Base-by-base conservation (phyloP, 2,888 invertebrate genomes). In the Chloromyia formosa region DNA sequence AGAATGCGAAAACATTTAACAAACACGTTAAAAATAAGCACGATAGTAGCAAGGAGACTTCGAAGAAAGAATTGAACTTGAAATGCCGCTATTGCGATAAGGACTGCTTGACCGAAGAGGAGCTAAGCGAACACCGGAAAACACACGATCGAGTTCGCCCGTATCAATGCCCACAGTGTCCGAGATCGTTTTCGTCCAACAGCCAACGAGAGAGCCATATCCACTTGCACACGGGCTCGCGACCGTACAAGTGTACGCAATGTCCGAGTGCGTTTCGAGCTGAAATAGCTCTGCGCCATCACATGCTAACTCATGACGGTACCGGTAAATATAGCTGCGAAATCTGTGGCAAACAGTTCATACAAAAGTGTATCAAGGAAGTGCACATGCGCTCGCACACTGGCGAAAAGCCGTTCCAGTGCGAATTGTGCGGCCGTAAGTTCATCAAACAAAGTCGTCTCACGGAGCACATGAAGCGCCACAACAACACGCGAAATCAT, bases 371-470 rank as follows among this genome's bases (percentile, higher is more conserved):
- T 27, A 78, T 77, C 56, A 62, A 76, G 1, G 77, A 77, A 7
- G 74, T 77, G 5, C 79, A 79, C 22, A 12, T 74, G 27, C 64
- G 78, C 27, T 73, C 66, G 0, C 79, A 79, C 61, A 78, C 78
- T 1, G 79, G 79, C 12, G 79, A 79, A 16, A 74, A 78, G 5
- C 79, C 79, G 3, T 78, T 74, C 54, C 73, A 78, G n/a, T 79
- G 79, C 42, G 78, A 78, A 35, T 45, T 76, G 1, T 78, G 78
- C 23, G 78, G 78, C 0, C 74, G 76, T 22, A 23, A 61, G 1
- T 78, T 71, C 64, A 68, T 73, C 3, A 78, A 76, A 1, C 78
- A 77, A 5, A 77, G 78, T 1, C 76, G 77, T 0, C 40, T 78
- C 1, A 78, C 75, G 18, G 78, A 76, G 54, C 79, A 78, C 42